Conservation (phyloP, 53 echinoderm and acorn worm species). For the Stichopus horrens region DNA sequence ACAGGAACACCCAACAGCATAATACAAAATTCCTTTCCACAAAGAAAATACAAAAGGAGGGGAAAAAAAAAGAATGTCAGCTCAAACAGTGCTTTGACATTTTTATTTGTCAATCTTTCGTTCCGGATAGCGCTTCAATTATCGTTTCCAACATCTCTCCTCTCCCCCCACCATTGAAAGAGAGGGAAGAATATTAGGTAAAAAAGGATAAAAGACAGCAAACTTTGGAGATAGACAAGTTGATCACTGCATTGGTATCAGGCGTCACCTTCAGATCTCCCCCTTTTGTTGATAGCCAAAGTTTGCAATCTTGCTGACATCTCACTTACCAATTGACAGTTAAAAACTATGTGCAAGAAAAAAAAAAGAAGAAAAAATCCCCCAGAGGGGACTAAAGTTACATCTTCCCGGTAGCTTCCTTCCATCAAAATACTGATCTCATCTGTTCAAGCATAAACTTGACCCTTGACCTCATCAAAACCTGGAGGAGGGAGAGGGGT, state of each 20-base stretch:
- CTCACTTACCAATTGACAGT: background rate
- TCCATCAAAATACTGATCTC: background rate
- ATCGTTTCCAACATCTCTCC: no score
- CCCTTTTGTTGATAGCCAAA: background rate
- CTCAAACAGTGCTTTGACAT: no score
- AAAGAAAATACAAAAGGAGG: no score
- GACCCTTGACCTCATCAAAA: conserved; percentile 34
- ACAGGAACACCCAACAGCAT: no score
- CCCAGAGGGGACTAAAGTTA: conserved; percentile 28
- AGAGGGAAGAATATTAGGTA: no score
- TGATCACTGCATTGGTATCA: conserved; percentile 2
- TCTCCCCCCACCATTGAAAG: no score
- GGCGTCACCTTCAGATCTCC: background rate
- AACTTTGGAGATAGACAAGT: background rate
- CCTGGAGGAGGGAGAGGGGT: conserved; percentile 18
- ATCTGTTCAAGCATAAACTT: conserved; percentile 3
- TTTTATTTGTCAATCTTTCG: no score
- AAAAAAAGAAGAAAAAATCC: background rate
- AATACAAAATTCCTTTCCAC: no score
- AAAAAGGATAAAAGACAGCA: no score
- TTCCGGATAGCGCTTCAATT: no score
- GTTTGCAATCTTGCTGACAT: background rate
- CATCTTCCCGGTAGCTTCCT: conserved; percentile 16
- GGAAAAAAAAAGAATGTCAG: no score
- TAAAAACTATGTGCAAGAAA: background rate